phyloP scores from a whole-genome alignment of 30 jellyfish, hydroid and myxozoan genomes.

The Pelagia noctiluca region DNA sequence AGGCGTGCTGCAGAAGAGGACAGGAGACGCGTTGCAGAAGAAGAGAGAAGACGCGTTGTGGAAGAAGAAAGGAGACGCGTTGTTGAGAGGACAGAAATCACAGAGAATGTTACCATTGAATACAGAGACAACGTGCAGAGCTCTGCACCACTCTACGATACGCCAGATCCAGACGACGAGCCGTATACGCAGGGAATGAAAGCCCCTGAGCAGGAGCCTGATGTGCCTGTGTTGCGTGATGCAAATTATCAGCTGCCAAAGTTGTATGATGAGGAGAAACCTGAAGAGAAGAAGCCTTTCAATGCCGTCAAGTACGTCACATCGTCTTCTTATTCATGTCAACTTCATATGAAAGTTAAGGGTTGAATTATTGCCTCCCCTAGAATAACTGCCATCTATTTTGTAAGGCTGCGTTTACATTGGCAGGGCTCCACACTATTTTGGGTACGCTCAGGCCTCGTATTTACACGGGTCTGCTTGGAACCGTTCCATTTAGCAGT shows the following conservation, averaged over 20 bases:
- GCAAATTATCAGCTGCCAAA: conserved; percentile 85
- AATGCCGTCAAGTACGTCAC: conserved; percentile 85
- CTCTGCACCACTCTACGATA: conserved; percentile 25
- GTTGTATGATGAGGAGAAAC: conserved; percentile 61
- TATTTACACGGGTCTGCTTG: too few relatives aligned
- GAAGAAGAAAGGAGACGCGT: conserved; percentile 25
- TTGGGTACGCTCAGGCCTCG: too few relatives aligned
- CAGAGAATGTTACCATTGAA: conserved; percentile 54
- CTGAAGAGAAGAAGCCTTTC: conserved; percentile 63
- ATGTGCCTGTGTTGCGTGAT: conserved; percentile 85
- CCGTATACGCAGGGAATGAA: not conserved
- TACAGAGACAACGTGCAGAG: conserved; percentile 34
- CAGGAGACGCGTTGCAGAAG: conserved; percentile 53
- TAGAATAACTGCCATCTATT: too few relatives aligned
- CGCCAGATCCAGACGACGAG: not conserved
- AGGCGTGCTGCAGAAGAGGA: too few relatives aligned
- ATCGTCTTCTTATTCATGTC: too few relatives aligned
- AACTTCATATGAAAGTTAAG: too few relatives aligned
- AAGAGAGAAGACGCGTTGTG: conserved; percentile 49
- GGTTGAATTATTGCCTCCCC: too few relatives aligned
- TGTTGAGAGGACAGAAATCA: conserved; percentile 35
- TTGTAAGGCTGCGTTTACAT: too few relatives aligned
- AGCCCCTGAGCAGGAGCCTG: conserved; percentile 18
- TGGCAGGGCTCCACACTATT: too few relatives aligned
- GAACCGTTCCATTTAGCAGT: too few relatives aligned